Percentiles rank a stretch among this genome's conserved stretches.
phyloP scores from a whole-genome alignment of 2,113 vertebrate species.

The Chinchilla lanigera region DNA sequence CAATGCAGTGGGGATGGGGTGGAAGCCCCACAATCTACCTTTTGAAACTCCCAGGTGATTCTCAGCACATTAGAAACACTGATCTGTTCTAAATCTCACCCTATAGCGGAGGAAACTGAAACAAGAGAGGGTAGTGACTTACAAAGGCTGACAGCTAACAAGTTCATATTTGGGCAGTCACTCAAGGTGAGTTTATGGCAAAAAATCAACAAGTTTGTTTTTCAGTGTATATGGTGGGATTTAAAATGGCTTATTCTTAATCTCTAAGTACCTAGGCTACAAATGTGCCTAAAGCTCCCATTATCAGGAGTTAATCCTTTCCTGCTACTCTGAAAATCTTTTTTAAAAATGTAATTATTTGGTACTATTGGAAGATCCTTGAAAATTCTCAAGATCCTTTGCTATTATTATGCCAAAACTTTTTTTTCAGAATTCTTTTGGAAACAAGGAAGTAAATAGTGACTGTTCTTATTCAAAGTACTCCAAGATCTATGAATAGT shows the following conservation, averaged over 20 bases:
- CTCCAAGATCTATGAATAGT: background rate
- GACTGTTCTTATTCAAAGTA: background rate
- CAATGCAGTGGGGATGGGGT: background rate
- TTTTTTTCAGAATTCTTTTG: background rate
- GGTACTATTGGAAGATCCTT: background rate
- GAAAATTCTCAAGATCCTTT: background rate
- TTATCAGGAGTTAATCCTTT: background rate
- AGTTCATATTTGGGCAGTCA: background rate
- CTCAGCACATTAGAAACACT: background rate
- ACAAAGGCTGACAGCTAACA: background rate
- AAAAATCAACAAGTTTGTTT: background rate
- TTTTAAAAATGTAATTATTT: constrained; percentile 8
- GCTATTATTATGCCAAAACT: background rate
- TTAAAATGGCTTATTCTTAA: constrained; percentile 52
- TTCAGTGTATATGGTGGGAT: background rate
- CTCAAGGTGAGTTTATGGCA: background rate
- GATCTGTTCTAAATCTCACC: background rate
- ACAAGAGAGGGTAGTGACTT: background rate
- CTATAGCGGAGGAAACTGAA: background rate
- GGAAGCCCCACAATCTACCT: background rate
- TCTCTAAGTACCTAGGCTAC: background rate
- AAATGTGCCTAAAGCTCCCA: background rate
- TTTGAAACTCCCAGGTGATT: background rate
- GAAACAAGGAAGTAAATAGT: background rate
- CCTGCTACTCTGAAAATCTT: background rate